A percentile compares a stretch with the other conserved stretches of the same genome.
Conservation (phyloP, 2,113 vertebrate genomes). For the Neoarius graeffei region DNA sequence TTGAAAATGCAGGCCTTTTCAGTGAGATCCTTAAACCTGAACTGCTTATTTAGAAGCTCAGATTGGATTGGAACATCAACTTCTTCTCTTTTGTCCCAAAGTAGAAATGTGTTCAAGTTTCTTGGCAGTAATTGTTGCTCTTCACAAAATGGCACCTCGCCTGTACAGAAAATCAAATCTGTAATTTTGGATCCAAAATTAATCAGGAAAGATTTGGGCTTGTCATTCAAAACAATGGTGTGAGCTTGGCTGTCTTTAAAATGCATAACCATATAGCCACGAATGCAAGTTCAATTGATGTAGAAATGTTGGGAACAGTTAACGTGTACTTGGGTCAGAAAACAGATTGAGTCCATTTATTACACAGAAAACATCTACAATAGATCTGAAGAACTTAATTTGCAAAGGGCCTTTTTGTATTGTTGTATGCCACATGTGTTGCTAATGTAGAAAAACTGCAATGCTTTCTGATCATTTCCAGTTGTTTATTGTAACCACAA, state of each 20-base stretch:
- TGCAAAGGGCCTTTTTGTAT: neutral
- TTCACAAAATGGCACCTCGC: constrained; percentile 48
- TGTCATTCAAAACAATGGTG: constrained; percentile 57
- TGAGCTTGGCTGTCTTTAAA: constrained; percentile 23
- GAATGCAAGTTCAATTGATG: constrained; percentile 63
- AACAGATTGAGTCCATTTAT: constrained; percentile 40
- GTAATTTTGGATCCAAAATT: constrained; percentile 61
- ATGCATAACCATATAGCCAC: constrained; percentile 45
- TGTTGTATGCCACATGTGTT: constrained; percentile 3
- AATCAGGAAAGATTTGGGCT: constrained; percentile 44
- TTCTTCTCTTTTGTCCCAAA: neutral
- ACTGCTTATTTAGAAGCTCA: neutral
- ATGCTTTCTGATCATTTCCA: constrained; percentile 40
- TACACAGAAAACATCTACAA: constrained; percentile 12
- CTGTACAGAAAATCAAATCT: constrained; percentile 54
- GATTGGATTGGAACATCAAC: neutral
- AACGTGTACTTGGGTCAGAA: constrained; percentile 59
- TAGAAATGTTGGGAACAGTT: constrained; percentile 70
- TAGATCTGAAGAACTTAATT: neutral
- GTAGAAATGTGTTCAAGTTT: constrained; percentile 28
- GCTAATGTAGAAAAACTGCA: constrained; percentile 27
- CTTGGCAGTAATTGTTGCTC: constrained; percentile 53
- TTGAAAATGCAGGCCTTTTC: neutral
- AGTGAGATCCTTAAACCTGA: neutral
- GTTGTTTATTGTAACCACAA: constrained; percentile 25